These are phyloP conservation scores for Acleris cristana DNA, from an alignment of 2,888 invertebrate genomes.

Conservation along the genomic window DNA sequence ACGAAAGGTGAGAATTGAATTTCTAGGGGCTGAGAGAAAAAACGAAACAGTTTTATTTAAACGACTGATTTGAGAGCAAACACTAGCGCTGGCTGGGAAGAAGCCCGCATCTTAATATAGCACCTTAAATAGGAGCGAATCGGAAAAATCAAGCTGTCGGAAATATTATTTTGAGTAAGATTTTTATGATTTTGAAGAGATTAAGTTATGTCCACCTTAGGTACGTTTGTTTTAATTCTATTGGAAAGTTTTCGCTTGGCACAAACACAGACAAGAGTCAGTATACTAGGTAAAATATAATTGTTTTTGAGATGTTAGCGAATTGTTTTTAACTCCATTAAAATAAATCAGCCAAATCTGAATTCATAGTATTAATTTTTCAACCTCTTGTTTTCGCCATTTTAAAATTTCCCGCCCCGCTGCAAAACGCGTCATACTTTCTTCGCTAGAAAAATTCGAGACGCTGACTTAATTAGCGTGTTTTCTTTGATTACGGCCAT, in stretches of 20 bases:
- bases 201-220: too few species aligned
- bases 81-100: constrained; percentile 55
- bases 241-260: too few species aligned
- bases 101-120: constrained; percentile 65
- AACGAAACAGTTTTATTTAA: constrained; percentile 76
- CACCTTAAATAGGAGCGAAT: constrained; percentile 39
- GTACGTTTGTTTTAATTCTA: too few species aligned
- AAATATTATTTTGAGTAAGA: neutral
- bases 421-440: constrained; percentile 5
- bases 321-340: too few species aligned
- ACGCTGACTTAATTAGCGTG: constrained; percentile 78
- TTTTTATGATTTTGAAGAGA: constrained; percentile 1
- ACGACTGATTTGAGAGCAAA: constrained; percentile 80
- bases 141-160: constrained; percentile 19
- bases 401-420: too few species aligned
- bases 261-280: too few species aligned
- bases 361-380: too few species aligned
- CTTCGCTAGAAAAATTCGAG: constrained; percentile 62
- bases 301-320: too few species aligned
- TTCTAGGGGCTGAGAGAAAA: constrained; percentile 60
- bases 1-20: constrained; percentile 67
- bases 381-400: too few species aligned
- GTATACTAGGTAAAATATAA: too few species aligned
- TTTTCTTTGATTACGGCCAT: constrained; percentile 83
- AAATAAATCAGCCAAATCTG: too few species aligned